phyloP scores from a whole-genome alignment of 1,140 invertebrate species.

The Brachystomella parvula region DNA sequence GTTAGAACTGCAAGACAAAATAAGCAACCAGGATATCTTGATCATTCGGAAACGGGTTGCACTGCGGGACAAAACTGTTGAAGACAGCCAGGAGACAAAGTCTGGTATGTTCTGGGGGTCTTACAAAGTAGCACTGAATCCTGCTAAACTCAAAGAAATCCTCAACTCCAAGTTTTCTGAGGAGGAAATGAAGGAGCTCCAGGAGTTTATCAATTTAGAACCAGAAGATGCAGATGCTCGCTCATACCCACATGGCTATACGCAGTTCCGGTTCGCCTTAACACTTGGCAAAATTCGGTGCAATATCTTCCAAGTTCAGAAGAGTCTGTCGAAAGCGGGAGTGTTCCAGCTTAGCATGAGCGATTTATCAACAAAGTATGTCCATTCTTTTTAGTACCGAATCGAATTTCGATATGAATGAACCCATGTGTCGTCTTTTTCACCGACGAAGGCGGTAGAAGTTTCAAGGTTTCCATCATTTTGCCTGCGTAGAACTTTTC shows the following conservation, averaged over 20 bases:
- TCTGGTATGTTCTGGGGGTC: neutral
- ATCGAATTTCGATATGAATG: too few species aligned
- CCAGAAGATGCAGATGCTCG: neutral
- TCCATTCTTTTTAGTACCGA: too few species aligned
- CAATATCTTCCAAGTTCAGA: neutral
- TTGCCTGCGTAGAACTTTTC: too few species aligned
- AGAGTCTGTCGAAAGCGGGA: neutral
- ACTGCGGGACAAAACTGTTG: slow-evolving; percentile 54
- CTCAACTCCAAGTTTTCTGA: neutral
- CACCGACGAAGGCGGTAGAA: too few species aligned
- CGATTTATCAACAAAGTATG: neutral
- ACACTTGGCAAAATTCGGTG: neutral
- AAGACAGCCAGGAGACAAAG: neutral
- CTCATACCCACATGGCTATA: neutral
- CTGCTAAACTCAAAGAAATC: neutral
- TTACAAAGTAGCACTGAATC: neutral
- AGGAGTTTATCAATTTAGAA: neutral
- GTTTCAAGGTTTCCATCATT: too few species aligned
- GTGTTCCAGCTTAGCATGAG: neutral
- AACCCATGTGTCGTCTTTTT: too few species aligned
- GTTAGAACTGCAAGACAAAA: slow-evolving; percentile 61
- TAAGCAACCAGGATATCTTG: slow-evolving; percentile 86
- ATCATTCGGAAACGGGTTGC: slow-evolving; percentile 81
- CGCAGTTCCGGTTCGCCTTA: neutral
- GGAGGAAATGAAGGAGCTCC: neutral